These are phyloP conservation scores for Carassius carassius DNA, from an alignment of 2,113 vertebrate species.

Conservation along the genomic window DNA sequence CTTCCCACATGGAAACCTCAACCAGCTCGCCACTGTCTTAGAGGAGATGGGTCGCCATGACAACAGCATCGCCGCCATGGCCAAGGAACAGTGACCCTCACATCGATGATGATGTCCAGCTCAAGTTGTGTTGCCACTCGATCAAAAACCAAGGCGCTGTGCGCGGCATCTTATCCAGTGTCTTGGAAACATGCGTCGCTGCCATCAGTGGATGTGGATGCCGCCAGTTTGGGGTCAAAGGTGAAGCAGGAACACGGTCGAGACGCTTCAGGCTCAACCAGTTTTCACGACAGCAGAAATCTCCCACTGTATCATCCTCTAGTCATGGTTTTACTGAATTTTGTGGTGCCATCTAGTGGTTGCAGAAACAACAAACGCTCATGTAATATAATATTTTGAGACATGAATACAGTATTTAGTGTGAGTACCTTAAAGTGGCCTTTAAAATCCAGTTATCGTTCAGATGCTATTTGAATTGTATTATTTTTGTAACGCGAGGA, in stretches of 20 bases:
- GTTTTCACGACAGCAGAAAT: conserved; percentile 23
- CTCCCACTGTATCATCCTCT: conserved; percentile 15
- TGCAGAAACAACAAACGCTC: background rate
- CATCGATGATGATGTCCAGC: background rate
- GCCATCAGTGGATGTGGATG: conserved; percentile 83
- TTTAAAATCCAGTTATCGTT: conserved; percentile 30
- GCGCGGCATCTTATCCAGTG: conserved; percentile 9
- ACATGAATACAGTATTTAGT: conserved; percentile 41
- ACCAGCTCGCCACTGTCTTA: conserved; percentile 89
- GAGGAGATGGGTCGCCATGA: conserved; percentile 98
- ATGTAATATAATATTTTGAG: conserved; percentile 35
- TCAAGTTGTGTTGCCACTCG: background rate
- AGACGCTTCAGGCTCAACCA: background rate
- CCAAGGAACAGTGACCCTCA: conserved; percentile 82
- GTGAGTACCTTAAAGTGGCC: conserved; percentile 52
- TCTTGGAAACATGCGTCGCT: conserved; percentile 92
- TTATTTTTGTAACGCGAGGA: conserved; percentile 58
- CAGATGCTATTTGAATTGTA: background rate
- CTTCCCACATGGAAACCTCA: conserved; percentile 95
- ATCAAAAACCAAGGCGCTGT: background rate
- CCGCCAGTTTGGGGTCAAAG: conserved; percentile 86
- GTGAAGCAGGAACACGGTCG: conserved; percentile 78
- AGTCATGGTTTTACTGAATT: conserved; percentile 31
- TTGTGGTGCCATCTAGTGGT: conserved; percentile 52
- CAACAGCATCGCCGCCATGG: conserved; percentile 79